phyloP scores from a whole-genome alignment of 2,113 vertebrate genomes.

The Anthoscopus minutus region DNA sequence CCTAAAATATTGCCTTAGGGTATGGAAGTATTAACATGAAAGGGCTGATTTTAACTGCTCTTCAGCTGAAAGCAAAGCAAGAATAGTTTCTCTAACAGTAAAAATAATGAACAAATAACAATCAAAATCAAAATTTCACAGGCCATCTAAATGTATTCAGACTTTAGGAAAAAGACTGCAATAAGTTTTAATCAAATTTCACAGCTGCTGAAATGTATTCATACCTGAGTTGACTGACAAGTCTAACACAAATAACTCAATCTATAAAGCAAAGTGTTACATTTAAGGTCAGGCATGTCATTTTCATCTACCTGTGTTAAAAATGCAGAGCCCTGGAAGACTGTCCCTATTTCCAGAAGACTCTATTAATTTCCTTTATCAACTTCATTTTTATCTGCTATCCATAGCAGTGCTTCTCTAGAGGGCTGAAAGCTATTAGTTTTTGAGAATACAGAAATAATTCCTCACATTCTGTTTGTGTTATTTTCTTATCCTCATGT shows the following conservation, averaged over 20 bases:
- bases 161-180: conserved; percentile 28
- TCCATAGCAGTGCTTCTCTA: not conserved
- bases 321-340: conserved; percentile 16
- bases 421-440: not conserved
- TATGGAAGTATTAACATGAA: not conserved
- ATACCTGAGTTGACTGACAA: conserved; percentile 57
- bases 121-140: conserved; percentile 63
- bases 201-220: conserved; percentile 60
- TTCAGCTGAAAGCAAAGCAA: conserved; percentile 37
- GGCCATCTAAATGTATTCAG: conserved; percentile 43
- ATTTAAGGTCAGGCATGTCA: conserved; percentile 54
- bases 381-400: conserved; percentile 2
- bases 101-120: conserved; percentile 65
- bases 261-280: conserved; percentile 47
- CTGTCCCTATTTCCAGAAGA: not conserved
- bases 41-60: not conserved
- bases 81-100: conserved; percentile 19
- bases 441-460: not conserved
- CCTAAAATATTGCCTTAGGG: not conserved
- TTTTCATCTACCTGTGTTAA: conserved; percentile 36
- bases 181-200: conserved; percentile 71
- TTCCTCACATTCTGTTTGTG: not conserved
- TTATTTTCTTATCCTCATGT: not conserved
- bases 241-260: conserved; percentile 50
- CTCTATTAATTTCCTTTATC: not conserved